Percentiles rank a stretch among this genome's conserved stretches.
Evolutionary conservation across 2,888 invertebrate species (phyloP).

Genomic region (Bombylius major): DNA sequence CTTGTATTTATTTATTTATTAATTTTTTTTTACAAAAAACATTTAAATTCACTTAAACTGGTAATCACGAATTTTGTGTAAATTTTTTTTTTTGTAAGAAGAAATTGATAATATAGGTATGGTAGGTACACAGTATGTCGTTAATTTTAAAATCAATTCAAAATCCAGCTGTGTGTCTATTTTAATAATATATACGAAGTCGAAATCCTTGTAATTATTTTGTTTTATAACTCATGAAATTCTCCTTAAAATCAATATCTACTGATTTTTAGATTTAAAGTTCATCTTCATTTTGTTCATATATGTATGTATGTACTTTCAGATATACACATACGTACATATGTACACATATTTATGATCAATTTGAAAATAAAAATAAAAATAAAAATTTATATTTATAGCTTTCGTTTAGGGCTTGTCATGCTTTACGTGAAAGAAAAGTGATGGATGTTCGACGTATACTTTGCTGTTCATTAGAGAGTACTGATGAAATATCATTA

Average conservation of each 20-base stretch:
- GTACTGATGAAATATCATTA: slow-evolving; percentile 35
- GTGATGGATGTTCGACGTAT: slow-evolving; percentile 56
- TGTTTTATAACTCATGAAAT: too few relatives aligned
- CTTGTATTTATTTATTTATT: too few relatives aligned
- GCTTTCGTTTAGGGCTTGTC: slow-evolving; percentile 62
- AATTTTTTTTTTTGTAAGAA: neutral
- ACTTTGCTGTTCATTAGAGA: slow-evolving; percentile 38
- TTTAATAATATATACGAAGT: too few relatives aligned
- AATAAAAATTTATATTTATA: slow-evolving; percentile 24
- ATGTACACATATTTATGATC: too few relatives aligned
- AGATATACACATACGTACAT: too few relatives aligned
- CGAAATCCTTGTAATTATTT: too few relatives aligned
- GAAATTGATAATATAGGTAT: neutral
- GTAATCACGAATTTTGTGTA: neutral
- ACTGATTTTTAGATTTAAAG: too few relatives aligned
- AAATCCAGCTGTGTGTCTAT: neutral
- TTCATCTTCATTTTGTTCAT: too few relatives aligned
- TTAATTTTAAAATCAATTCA: neutral
- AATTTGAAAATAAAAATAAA: too few relatives aligned
- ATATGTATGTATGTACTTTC: too few relatives aligned
- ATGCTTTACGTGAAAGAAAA: slow-evolving; percentile 58
- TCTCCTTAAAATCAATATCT: too few relatives aligned
- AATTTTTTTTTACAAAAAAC: neutral
- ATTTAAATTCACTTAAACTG: neutral
- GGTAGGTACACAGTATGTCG: too few relatives aligned